Percentiles rank a stretch among this genome's conserved stretches.
Evolutionary conservation across 2,797 vertebrate genomes (phyloP).

Genomic region (Poecilia velifera): DNA sequence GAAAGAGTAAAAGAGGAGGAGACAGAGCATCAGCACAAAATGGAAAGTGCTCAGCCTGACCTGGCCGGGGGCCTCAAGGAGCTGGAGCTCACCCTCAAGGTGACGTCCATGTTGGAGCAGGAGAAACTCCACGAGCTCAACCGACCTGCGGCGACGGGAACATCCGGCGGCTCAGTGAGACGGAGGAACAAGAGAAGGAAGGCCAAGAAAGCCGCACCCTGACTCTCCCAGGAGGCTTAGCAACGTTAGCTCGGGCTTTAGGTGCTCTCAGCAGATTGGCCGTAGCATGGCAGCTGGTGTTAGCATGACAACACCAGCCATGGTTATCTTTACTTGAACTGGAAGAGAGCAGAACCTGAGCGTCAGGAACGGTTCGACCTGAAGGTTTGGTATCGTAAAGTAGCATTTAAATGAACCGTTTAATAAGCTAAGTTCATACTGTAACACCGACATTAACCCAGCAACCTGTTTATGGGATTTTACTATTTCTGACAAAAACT

Average conservation of each 20-base stretch:
- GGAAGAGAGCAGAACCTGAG: neutral
- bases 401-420: neutral
- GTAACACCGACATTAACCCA: neutral
- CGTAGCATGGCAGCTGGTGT: constrained; percentile 6
- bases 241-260: too few species aligned
- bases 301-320: constrained; percentile 16
- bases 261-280: neutral
- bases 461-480: neutral
- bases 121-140: constrained; percentile 46
- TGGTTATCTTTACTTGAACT: constrained; percentile 20
- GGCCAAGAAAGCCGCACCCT: constrained; percentile 54
- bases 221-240: neutral
- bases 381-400: neutral
- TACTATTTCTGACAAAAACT: neutral
- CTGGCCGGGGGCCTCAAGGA: constrained; percentile 76
- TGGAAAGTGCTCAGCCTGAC: constrained; percentile 37
- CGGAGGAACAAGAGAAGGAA: constrained; percentile 64
- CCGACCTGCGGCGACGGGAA: constrained; percentile 13
- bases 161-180: constrained; percentile 43
- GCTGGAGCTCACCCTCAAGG: constrained; percentile 58
- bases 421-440: neutral
- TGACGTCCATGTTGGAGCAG: constrained; percentile 49
- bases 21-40: constrained; percentile 67
- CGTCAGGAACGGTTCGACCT: neutral
- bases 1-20: constrained; percentile 24